A percentile compares a stretch with the other conserved stretches of the same genome.
Evolutionary conservation across 1,140 invertebrate genomes (phyloP).

Genomic region (Phocides pigmalion): DNA sequence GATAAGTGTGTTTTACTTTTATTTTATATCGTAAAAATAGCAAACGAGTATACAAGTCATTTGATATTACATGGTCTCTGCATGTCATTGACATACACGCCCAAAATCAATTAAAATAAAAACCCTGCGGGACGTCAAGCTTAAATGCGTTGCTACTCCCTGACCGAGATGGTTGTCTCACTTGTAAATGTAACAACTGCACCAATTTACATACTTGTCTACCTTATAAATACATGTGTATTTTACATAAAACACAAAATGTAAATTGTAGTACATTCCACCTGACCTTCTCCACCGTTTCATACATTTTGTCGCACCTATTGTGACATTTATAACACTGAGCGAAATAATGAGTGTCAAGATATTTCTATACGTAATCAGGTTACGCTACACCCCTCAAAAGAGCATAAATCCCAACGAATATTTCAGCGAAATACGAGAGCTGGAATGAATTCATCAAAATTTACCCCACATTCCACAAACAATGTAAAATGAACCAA

Average conservation of each 20-base stretch:
- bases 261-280: not conserved
- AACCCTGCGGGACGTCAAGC: no score
- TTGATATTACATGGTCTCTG: no score
- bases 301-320: constrained; percentile 21
- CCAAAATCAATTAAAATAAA: no score
- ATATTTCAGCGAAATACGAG: constrained; percentile 30
- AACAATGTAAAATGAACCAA: constrained; percentile 30
- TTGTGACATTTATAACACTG: constrained; percentile 25
- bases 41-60: no score
- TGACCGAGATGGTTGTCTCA: no score
- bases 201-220: no score
- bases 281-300: not conserved
- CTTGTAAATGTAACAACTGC: no score
- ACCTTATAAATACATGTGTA: not conserved
- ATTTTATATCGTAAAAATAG: no score
- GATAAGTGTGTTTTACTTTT: no score
- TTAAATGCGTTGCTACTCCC: no score
- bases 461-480: constrained; percentile 35
- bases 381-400: constrained; percentile 31
- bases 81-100: no score
- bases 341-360: constrained; percentile 24
- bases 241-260: not conserved
- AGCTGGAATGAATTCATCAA: constrained; percentile 46
- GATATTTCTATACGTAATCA: constrained; percentile 34
- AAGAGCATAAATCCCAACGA: constrained; percentile 34